Percentiles rank a stretch among this genome's conserved stretches.
These are phyloP conservation scores for Macrosoma leucophasiata DNA, from an alignment of 2,888 invertebrate species.

Conservation along the genomic window DNA sequence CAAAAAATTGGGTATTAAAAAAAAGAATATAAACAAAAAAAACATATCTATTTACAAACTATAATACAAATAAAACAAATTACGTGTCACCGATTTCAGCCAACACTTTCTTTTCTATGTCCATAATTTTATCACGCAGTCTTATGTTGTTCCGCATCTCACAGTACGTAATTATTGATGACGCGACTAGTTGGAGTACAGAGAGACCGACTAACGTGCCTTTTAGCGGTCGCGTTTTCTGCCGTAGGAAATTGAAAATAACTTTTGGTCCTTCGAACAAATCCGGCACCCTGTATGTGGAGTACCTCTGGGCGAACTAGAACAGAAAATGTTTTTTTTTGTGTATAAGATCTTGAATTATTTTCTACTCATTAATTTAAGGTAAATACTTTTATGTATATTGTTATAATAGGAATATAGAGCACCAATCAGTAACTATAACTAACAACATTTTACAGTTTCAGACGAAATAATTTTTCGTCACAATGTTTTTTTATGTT, in stretches of 20 bases:
- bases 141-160: slow-evolving; percentile 71
- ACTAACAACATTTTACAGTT: too few species aligned
- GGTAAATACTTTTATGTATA: too few species aligned
- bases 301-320: slow-evolving; percentile 78
- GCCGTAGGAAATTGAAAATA: slow-evolving; percentile 67
- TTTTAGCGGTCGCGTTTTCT: slow-evolving; percentile 71
- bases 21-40: slow-evolving; percentile 9
- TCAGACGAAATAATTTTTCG: too few species aligned
- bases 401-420: too few species aligned
- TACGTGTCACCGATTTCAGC: slow-evolving; percentile 23
- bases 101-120: slow-evolving; percentile 45
- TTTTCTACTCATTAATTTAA: too few species aligned
- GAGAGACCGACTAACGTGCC: slow-evolving; percentile 64
- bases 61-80: slow-evolving; percentile 18
- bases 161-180: slow-evolving; percentile 76
- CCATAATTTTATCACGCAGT: slow-evolving; percentile 51
- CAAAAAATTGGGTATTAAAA: too few species aligned
- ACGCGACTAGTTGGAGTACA: slow-evolving; percentile 68
- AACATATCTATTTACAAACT: slow-evolving; percentile 28
- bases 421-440: too few species aligned
- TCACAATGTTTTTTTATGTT: too few species aligned
- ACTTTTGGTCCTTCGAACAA: slow-evolving; percentile 72
- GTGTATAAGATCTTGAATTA: too few species aligned
- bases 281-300: slow-evolving; percentile 79
- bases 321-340: slow-evolving; percentile 43